phyloP scores from a whole-genome alignment of 92 coral and sea anemone genomes.

The Porites divaricata region DNA sequence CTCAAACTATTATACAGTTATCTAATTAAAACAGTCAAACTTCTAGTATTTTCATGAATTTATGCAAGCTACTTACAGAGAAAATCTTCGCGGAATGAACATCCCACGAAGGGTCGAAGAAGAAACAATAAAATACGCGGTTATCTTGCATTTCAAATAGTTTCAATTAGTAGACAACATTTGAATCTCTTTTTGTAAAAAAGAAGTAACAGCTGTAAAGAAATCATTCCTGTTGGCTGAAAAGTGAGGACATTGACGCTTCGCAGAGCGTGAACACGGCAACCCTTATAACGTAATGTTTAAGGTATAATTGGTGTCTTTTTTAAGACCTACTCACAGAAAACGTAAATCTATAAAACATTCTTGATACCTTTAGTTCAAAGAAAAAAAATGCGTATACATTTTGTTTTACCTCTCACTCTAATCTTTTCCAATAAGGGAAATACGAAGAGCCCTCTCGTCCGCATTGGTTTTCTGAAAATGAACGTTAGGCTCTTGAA shows the following conservation, averaged over 20 bases:
- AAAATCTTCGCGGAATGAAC: not conserved
- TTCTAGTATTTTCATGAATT: not conserved
- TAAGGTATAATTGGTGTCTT: not conserved
- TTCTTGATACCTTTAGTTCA: not conserved
- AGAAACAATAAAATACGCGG: not conserved
- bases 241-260: not conserved
- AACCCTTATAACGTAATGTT: not conserved
- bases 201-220: too few species aligned
- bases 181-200: not conserved
- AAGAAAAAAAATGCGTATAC: not conserved
- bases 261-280: not conserved
- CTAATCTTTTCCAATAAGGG: not conserved
- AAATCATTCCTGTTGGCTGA: not conserved
- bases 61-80: not conserved
- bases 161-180: not conserved
- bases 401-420: not conserved
- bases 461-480: not conserved
- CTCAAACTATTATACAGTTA: not conserved
- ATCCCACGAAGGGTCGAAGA: not conserved
- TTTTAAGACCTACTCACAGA: not conserved
- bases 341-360: not conserved
- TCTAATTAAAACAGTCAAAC: not conserved
- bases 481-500: conserved; percentile 25
- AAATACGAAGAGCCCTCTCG: conserved; percentile 11
- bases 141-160: not conserved